These are phyloP conservation scores for Halocynthia roretzi DNA, from an alignment of 23 tunicate genomes.

Conservation along the genomic window DNA sequence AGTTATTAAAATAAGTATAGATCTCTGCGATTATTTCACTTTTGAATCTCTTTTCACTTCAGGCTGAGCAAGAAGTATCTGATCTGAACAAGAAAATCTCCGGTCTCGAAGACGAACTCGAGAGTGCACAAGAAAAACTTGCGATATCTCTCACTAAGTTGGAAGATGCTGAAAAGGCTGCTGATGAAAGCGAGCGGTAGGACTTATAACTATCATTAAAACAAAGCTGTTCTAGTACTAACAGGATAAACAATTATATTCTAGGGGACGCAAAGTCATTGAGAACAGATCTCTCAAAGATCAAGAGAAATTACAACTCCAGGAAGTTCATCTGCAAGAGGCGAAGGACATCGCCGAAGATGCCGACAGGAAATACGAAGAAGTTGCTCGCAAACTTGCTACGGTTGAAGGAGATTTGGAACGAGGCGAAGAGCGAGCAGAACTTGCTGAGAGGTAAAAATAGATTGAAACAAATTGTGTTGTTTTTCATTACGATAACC, in stretches of 20 bases:
- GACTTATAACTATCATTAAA: neutral
- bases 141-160: conserved; percentile 1
- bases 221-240: neutral
- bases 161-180: conserved; percentile 28
- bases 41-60: neutral
- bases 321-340: conserved; percentile 15
- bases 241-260: neutral
- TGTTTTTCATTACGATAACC: no score
- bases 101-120: conserved; percentile 20
- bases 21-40: neutral
- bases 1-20: neutral
- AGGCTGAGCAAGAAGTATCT: conserved; percentile 26
- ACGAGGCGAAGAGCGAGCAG: conserved; percentile 25
- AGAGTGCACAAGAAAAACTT: conserved; percentile 22
- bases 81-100: conserved; percentile 15
- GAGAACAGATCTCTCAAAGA: conserved; percentile 22
- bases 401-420: conserved; percentile 25
- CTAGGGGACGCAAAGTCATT: conserved; percentile 22
- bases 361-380: conserved; percentile 34
- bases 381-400: conserved; percentile 29
- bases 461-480: neutral
- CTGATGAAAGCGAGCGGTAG: conserved; percentile 30
- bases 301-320: conserved; percentile 10
- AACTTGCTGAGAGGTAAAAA: conserved; percentile 17
- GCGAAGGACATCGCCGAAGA: conserved; percentile 25